Evolutionary conservation across 2,797 vertebrate genomes (phyloP).

Genomic region (Acomys russatus): DNA sequence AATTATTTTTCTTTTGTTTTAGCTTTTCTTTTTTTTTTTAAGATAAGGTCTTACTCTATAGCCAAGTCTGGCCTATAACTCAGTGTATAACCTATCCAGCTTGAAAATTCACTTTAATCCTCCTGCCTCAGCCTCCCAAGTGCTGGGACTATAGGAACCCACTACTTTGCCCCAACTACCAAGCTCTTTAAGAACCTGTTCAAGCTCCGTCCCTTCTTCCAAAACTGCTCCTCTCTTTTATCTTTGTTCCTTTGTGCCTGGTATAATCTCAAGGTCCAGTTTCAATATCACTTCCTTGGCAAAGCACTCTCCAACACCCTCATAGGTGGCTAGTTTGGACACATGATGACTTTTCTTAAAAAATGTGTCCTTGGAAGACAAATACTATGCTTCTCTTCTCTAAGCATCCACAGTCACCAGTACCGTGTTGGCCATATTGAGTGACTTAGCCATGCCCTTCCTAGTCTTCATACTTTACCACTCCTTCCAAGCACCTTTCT

Average conservation of each 20-base stretch:
- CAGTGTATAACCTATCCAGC: neutral
- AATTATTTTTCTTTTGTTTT: neutral
- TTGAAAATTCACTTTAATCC: neutral
- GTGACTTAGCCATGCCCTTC: conserved; percentile 31
- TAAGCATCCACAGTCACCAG: conserved; percentile 12
- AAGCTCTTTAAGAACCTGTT: neutral
- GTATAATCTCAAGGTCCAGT: conserved; percentile 53
- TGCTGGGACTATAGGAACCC: neutral
- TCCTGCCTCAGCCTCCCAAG: neutral
- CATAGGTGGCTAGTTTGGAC: neutral
- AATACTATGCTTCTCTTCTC: neutral
- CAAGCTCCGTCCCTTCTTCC: neutral
- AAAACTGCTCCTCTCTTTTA: conserved; percentile 18
- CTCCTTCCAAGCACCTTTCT: conserved; percentile 16
- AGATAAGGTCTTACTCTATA: neutral
- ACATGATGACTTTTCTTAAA: conserved; percentile 26
- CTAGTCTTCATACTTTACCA: neutral
- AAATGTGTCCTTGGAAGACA: neutral
- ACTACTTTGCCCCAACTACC: neutral
- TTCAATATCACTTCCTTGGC: conserved; percentile 28
- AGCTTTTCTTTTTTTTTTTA: neutral
- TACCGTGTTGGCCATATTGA: neutral
- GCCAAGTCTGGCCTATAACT: neutral
- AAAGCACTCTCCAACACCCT: conserved; percentile 19
- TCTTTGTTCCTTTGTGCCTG: neutral